A percentile compares a stretch with the other conserved stretches of the same genome.
These are phyloP conservation scores for Crypturellus undulatus DNA, from an alignment of 2,113 vertebrate species.

Conservation along the genomic window DNA sequence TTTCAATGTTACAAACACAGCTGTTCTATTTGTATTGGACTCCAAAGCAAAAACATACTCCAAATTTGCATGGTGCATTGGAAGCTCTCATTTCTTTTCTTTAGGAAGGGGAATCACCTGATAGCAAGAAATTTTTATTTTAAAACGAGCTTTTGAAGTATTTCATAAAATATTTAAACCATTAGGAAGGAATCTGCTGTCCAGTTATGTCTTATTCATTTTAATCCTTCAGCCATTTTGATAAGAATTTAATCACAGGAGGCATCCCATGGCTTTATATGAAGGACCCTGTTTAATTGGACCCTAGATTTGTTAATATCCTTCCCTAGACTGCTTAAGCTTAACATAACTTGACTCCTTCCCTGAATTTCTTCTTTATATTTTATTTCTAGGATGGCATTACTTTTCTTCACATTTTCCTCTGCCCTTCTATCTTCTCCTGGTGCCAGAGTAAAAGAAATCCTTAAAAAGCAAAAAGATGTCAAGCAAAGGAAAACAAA, in stretches of 20 bases:
- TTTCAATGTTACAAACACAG: neutral
- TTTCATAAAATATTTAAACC: slow-evolving; percentile 13
- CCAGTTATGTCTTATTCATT: slow-evolving; percentile 8
- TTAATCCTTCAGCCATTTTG: slow-evolving; percentile 35
- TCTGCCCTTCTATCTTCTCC: neutral
- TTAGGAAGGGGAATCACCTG: neutral
- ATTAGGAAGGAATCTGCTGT: neutral
- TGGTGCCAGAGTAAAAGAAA: neutral
- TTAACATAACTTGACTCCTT: neutral
- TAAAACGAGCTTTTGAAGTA: neutral
- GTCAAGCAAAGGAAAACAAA: neutral
- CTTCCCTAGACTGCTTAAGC: neutral
- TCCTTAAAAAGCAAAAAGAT: neutral
- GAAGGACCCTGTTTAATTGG: neutral
- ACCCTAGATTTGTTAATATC: neutral
- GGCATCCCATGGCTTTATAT: neutral
- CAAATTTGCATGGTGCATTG: neutral
- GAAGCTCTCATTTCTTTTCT: neutral
- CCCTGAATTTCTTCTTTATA: neutral
- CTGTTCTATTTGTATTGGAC: neutral
- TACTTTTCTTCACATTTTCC: neutral
- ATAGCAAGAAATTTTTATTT: neutral
- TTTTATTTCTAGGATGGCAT: neutral
- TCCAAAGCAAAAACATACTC: neutral
- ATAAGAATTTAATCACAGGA: slow-evolving; percentile 14